Percentiles rank a stretch among this genome's conserved stretches.
These are phyloP conservation scores for Hypotaenidia okinawae DNA, from an alignment of 2,797 vertebrate species.

Conservation along the genomic window DNA sequence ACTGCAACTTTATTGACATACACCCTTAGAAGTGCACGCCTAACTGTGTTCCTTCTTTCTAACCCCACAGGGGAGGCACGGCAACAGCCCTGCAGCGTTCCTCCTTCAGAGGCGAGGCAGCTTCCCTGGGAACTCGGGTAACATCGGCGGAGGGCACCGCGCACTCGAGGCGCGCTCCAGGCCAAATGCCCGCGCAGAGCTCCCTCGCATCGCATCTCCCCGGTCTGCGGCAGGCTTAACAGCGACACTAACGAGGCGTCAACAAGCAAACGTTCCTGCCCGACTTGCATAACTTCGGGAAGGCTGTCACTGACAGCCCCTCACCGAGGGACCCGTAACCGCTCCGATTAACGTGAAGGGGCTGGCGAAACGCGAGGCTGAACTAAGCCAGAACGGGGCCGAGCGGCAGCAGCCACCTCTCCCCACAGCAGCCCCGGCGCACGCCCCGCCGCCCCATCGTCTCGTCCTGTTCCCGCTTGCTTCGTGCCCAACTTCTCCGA, in stretches of 20 bases:
- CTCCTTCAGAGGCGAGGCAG: background rate
- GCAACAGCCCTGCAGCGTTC: background rate
- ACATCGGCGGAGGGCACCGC: too few relatives aligned
- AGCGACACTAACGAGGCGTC: too few relatives aligned
- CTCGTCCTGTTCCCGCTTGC: background rate
- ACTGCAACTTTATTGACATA: background rate
- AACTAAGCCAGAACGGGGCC: accelerated
- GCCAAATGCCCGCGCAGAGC: accelerated
- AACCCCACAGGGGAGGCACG: background rate
- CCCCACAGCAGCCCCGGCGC: background rate
- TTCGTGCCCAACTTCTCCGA: background rate
- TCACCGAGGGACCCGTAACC: background rate
- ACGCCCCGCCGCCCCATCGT: background rate
- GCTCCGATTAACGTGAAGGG: accelerated
- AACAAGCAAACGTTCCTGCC: background rate
- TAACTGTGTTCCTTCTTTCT: background rate
- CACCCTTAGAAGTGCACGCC: background rate
- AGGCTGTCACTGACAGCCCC: background rate
- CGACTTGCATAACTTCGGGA: background rate
- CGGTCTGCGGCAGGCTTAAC: accelerated
- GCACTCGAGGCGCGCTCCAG: background rate
- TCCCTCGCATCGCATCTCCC: background rate
- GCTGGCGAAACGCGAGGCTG: accelerated
- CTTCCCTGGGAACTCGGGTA: background rate
- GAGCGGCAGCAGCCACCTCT: accelerated